Percentiles rank a stretch among this genome's conserved stretches.
phyloP scores from a whole-genome alignment of 2,888 invertebrate species.

The Scaptomyza flava region DNA sequence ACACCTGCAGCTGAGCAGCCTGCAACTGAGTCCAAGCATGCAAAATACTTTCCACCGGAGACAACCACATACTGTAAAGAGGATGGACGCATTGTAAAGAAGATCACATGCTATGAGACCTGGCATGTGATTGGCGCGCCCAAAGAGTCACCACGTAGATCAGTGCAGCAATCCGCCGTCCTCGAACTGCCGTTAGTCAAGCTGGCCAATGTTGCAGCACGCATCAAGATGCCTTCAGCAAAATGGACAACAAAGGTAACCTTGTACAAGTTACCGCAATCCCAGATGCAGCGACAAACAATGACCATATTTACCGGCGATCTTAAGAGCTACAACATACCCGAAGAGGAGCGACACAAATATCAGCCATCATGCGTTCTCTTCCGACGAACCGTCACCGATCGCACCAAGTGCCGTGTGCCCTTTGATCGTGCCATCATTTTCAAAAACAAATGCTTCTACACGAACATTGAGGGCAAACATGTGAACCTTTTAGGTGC shows the following conservation, averaged over 20 bases:
- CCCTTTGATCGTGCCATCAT: slow-evolving; percentile 84
- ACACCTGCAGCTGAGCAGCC: neutral
- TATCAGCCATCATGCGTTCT: slow-evolving; percentile 84
- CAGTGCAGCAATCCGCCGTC: slow-evolving; percentile 71
- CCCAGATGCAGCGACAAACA: slow-evolving; percentile 68
- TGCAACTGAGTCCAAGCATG: slow-evolving; percentile 12
- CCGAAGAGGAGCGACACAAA: slow-evolving; percentile 82
- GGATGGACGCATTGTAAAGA: slow-evolving; percentile 83
- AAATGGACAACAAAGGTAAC: slow-evolving; percentile 83
- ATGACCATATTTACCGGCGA: slow-evolving; percentile 82
- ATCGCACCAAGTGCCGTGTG: slow-evolving; percentile 74
- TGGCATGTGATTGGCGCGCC: slow-evolving; percentile 84
- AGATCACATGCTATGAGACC: slow-evolving; percentile 84
- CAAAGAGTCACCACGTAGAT: slow-evolving; percentile 48
- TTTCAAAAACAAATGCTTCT: slow-evolving; percentile 84
- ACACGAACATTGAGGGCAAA: slow-evolving; percentile 84
- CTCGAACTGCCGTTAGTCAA: slow-evolving; percentile 81
- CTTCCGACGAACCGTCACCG: slow-evolving; percentile 80
- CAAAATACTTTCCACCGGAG: slow-evolving; percentile 73
- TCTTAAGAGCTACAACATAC: slow-evolving; percentile 79
- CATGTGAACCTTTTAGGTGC: slow-evolving; percentile 84
- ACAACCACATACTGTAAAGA: slow-evolving; percentile 82
- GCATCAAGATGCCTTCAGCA: slow-evolving; percentile 77
- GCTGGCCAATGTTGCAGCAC: slow-evolving; percentile 80
- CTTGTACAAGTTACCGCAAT: slow-evolving; percentile 77